A percentile compares a stretch with the other conserved stretches of the same genome.
Evolutionary conservation across 2,113 vertebrate genomes (phyloP).

Genomic region (Hyaena hyaena): DNA sequence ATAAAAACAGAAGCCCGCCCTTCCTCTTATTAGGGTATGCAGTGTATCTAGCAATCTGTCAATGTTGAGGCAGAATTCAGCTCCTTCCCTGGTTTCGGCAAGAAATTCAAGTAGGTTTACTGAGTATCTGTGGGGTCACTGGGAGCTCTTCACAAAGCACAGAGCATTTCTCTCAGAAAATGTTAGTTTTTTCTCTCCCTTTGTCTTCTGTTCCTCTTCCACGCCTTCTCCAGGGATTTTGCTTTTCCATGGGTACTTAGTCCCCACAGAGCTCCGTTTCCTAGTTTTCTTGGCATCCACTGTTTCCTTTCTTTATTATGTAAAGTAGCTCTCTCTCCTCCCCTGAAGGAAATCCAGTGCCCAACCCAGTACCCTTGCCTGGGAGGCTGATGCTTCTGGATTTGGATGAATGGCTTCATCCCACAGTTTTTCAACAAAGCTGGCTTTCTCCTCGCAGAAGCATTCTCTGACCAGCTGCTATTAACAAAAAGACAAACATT

Average conservation of each 20-base stretch:
- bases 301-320: neutral
- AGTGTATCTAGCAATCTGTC: neutral
- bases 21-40: neutral
- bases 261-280: neutral
- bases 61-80: neutral
- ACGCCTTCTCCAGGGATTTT: neutral
- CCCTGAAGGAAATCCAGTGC: neutral
- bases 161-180: neutral
- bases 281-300: neutral
- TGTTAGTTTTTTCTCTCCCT: neutral
- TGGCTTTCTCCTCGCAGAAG: neutral
- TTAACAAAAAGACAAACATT: slow-evolving; percentile 25
- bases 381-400: neutral
- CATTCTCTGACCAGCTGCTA: slow-evolving; percentile 24
- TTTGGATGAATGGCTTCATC: neutral
- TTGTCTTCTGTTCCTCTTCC: neutral
- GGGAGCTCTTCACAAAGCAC: neutral
- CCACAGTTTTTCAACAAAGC: neutral
- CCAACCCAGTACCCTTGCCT: neutral
- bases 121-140: neutral
- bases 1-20: neutral
- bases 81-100: neutral
- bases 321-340: neutral
- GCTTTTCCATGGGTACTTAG: neutral
- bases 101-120: slow-evolving; percentile 4